phyloP scores from a whole-genome alignment of 2,888 invertebrate species.

The Globia sparganii region DNA sequence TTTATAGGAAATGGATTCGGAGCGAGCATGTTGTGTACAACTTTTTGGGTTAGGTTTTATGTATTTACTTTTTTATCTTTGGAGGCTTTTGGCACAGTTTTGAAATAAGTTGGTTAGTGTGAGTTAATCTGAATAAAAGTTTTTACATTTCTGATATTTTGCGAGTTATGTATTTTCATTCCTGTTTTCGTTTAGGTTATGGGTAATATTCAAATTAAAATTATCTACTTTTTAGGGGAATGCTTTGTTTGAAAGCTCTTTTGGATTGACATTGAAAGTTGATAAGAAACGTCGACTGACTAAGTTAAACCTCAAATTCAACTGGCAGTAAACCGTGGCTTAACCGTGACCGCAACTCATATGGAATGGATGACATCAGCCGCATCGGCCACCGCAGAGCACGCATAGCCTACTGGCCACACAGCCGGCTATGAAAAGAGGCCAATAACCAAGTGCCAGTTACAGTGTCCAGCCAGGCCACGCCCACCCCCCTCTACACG shows the following conservation, averaged over 20 bases:
- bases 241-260: neutral
- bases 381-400: conserved; percentile 3
- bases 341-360: conserved; percentile 1
- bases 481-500: conserved; percentile 56
- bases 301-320: neutral
- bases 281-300: neutral
- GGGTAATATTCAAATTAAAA: neutral
- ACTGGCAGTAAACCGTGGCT: too few relatives aligned
- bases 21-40: conserved; percentile 24
- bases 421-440: conserved; percentile 37
- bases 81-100: neutral
- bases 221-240: neutral
- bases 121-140: neutral
- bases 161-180: neutral
- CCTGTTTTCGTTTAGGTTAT: neutral
- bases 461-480: conserved; percentile 66
- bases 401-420: conserved; percentile 15
- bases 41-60: conserved; percentile 2
- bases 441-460: conserved; percentile 73
- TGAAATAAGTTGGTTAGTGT: neutral
- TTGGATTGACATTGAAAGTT: neutral
- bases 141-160: neutral
- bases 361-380: neutral
- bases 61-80: conserved; percentile 1
- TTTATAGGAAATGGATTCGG: conserved; percentile 45